Base-by-base conservation (phyloP, 2,113 vertebrate species). In the Anhinga anhinga region DNA sequence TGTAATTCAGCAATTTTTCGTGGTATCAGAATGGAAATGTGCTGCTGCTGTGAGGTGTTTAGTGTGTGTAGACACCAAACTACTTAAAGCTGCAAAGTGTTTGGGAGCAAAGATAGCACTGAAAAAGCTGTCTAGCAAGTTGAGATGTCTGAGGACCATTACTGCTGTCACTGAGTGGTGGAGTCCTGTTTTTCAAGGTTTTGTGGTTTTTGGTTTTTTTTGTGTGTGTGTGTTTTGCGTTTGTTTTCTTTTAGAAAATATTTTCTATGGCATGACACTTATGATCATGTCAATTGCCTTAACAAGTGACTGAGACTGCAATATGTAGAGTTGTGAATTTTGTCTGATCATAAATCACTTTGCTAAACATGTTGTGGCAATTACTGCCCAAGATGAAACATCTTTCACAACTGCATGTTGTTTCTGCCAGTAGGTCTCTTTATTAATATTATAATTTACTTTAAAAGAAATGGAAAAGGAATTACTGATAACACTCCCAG, bases 271-370 rank as follows among this genome's bases (percentile, higher is more conserved):
- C 10, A 12, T 22, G 61, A 32, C 15, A 11, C 3, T 27, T 55
- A 6, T 5, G 19, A 56, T 62, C 0, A 1, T 52, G 52, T 15
- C 71, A 66, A 7, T 59, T 45, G n/a, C 69, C 45, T 89, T 38
- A 59, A 30, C 3, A 32, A 53, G 77, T 59, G 49, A 15, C 44
- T 49, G 62, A 69, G 73, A 70, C 40, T 66, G 79, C 36, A 73
- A 29, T 42, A 55, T 14, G 32, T 38, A 10, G 50, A 92, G 45
- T 23, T 94, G 84, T 65, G 85, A 72, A 32, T 95, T 93, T 86
- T 96, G 44, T 58, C 82, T 93, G 90, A 73, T 92, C 44, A 26
- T 93, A 93, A 82, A 90, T 91, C 44, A 49, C 81, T 89, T 84
- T 11, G 20, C 49, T 86, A 53, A 95, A 88, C 32, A 2, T 29